Evolutionary conservation across 2,113 vertebrate species (phyloP), one percentile per base, ranked within the genome.

Genomic region (Hydrochoerus hydrochaeris): DNA sequence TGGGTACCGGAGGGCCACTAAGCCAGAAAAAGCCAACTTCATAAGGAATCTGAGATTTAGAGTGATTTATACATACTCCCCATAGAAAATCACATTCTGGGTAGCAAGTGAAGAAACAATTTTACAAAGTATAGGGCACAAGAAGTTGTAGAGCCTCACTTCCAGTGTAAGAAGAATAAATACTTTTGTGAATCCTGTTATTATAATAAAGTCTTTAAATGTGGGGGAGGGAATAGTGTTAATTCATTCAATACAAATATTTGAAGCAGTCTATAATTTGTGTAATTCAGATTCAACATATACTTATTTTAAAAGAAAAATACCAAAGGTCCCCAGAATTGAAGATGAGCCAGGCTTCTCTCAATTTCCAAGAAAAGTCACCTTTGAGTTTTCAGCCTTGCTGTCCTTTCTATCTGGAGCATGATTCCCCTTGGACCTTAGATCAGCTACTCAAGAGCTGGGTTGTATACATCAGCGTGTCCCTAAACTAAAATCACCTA

Each of bases 211-310:
- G 3, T 91, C 58, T 80, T 91, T 84, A 46, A 5, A 46, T 46
- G 46, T 46, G 46, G 46, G 1, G 4, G 12, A 0, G 4, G 41
- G 11, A 2, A 77, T 82, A 67, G 28, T n/a, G 5, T 92, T 62
- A 80, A 38, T 75, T 65, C 35, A 2, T 63, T 87, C 17, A 80
- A 41, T 88, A 8, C 54, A 89, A 71, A 73, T 65, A 94, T 91
- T 92, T 91, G 41, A 93, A 46, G 57, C 83, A 82, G 54, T 71
- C 26, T 20, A 38, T 89, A 75, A 89, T 88, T 91, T 93, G 62
- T 2, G 17, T 77, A 63, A 63, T 14, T 9, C 4, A 3, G 52
- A 85, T 41, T 95, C 11, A 71, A 11, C n/a, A 69, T 83, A 77
- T 93, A 8, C 57, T 96, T 77, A 71, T 28, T 87, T 86, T 1